These are phyloP conservation scores for Lordiphosa stackelbergi DNA, from an alignment of 1,140 invertebrate genomes.

Conservation along the genomic window DNA sequence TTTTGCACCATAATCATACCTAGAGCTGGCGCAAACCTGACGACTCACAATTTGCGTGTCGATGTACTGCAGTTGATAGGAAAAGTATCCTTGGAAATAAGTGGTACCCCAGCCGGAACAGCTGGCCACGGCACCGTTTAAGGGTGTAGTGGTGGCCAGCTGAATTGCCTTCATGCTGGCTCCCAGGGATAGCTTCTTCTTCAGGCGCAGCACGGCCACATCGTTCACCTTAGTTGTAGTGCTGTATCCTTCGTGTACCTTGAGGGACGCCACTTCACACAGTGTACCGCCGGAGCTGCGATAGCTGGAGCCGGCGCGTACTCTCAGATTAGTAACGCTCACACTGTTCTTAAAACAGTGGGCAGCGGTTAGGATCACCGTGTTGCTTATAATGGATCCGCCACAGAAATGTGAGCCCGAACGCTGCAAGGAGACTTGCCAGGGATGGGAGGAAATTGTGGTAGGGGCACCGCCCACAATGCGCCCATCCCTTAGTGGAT, in stretches of 20 bases:
- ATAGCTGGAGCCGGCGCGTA: slow-evolving; percentile 45
- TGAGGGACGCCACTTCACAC: slow-evolving; percentile 32
- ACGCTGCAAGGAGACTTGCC: slow-evolving; percentile 55
- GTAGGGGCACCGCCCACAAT: slow-evolving; percentile 53
- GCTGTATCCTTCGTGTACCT: slow-evolving; percentile 44
- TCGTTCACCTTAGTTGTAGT: slow-evolving; percentile 69
- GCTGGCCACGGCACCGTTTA: slow-evolving; percentile 34
- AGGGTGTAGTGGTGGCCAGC: slow-evolving; percentile 49
- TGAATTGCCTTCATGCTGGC: slow-evolving; percentile 72
- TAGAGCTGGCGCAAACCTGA: slow-evolving; percentile 32
- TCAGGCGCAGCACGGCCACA: slow-evolving; percentile 77
- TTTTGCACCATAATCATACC: slow-evolving; percentile 46
- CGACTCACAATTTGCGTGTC: slow-evolving; percentile 48
- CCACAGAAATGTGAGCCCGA: slow-evolving; percentile 78
- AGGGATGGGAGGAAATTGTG: slow-evolving; percentile 38
- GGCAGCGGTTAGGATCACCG: slow-evolving; percentile 69
- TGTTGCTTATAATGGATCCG: slow-evolving; percentile 78
- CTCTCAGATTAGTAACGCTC: slow-evolving; percentile 19
- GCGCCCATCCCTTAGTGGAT: slow-evolving; percentile 29
- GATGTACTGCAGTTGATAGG: slow-evolving; percentile 39
- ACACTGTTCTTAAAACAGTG: slow-evolving; percentile 33
- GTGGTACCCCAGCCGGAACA: slow-evolving; percentile 78
- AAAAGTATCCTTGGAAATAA: slow-evolving; percentile 11
- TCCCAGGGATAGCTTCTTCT: slow-evolving; percentile 52
- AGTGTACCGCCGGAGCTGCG: slow-evolving; percentile 34